Percentiles rank a stretch among this genome's conserved stretches.
Conservation (phyloP, 1,140 invertebrate species). For the Harlomillsia oculata region DNA sequence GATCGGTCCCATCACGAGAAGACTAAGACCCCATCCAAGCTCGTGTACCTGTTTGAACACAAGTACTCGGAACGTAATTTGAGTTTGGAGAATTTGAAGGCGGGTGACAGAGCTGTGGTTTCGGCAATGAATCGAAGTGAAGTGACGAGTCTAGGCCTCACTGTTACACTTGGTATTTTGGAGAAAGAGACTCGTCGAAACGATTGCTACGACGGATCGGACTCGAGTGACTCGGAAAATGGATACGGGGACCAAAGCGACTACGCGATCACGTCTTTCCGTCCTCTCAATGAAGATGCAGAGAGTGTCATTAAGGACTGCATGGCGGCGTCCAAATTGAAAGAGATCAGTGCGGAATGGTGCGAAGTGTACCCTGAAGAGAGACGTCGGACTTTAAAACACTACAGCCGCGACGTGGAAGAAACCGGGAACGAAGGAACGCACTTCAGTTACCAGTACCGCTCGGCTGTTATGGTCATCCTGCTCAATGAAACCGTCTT, state of each 20-base stretch:
- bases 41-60: neutral
- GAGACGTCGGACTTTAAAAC: neutral
- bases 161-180: neutral
- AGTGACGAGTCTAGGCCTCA: neutral
- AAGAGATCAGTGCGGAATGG: neutral
- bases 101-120: neutral
- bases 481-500: neutral
- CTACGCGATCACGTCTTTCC: neutral
- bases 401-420: neutral
- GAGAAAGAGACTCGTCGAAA: neutral
- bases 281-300: neutral
- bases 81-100: constrained; percentile 1
- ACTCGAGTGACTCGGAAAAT: neutral
- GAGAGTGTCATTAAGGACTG: neutral
- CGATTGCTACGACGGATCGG: neutral
- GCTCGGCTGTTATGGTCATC: neutral
- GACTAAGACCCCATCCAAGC: neutral
- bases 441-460: neutral
- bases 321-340: neutral
- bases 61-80: neutral
- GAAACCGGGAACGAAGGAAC: neutral
- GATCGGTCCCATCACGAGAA: neutral
- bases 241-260: neutral
- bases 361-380: neutral
- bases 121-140: neutral